Base-by-base conservation (phyloP, 2,113 vertebrate species). In the Perognathus longimembris region DNA sequence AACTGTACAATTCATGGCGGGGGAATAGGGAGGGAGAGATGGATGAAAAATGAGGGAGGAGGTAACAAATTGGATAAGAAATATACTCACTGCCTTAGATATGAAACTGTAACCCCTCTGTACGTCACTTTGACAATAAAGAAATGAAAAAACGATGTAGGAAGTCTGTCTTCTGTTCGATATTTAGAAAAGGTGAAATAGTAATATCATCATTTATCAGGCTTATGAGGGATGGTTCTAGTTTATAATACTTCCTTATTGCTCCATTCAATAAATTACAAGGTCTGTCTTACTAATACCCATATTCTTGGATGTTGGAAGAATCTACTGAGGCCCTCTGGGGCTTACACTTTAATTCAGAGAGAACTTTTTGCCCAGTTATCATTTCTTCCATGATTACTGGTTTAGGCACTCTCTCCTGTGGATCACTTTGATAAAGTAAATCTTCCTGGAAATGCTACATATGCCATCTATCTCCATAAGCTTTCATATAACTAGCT, bases 401-500 rank as follows among this genome's bases (percentile, higher is more conserved):
- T 88, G 36, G 70, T 14, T 75, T 30, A 64, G 42, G 28, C 3
- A 69, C 24, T 40, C 32, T 92, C 61, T 88, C 30, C 28, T 54
- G 61, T 59, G 6, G 70, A 10, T 50, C 38, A 78, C 45, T 84
- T 64, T 59, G 32, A 85, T 82, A 59, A 57, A 28, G 0, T 50
- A 80, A 92, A 75, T 26, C 61, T 88, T 89, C 69, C 75, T 90
- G 70, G 64, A 88, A 67, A 81, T 66, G 54, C 10, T n/a, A 83
- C 64, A 54, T 3, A 77, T 22, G 79, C 84, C 28, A 50, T 40
- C 34, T 40, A 20, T 54, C 64, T 45, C 26, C 40, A 78, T 3
- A 57, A 45, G 71, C 42, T 74, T 71, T 90, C 38, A 85, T 24
- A 75, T 6, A 57, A n/a, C 9, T 18, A 74, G 11, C 26, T 59